phyloP scores from a whole-genome alignment of 1,140 invertebrate genomes.

The Melanaphis sacchari region DNA sequence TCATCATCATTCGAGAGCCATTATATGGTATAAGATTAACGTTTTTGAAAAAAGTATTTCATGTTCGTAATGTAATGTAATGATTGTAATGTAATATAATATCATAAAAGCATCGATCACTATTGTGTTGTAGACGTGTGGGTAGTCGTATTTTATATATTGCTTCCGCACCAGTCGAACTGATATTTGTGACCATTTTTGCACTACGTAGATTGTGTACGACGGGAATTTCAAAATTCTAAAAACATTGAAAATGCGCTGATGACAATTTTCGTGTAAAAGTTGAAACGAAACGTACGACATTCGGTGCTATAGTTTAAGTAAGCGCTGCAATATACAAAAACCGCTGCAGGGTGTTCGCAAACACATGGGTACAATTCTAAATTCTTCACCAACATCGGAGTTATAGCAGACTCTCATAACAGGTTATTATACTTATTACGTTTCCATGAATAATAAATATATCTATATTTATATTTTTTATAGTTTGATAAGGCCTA shows the following conservation, averaged over 20 bases:
- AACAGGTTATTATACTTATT: no score
- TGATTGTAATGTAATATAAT: not conserved
- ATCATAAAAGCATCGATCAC: not conserved
- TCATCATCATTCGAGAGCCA: not conserved
- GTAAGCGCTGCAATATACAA: not conserved
- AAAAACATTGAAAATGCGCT: not conserved
- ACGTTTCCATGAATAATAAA: no score
- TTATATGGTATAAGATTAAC: not conserved
- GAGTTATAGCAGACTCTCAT: no score
- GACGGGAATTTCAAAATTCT: not conserved
- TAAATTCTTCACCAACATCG: not conserved
- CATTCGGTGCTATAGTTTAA: not conserved
- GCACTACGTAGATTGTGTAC: not conserved
- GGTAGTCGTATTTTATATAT: not conserved
- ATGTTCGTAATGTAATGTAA: not conserved
- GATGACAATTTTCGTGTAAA: not conserved
- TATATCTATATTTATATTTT: no score
- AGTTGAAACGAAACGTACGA: not conserved
- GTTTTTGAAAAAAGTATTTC: not conserved
- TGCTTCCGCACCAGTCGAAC: not conserved
- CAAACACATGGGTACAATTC: not conserved
- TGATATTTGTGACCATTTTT: not conserved
- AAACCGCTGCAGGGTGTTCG: not conserved
- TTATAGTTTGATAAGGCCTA: no score
- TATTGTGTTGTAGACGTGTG: not conserved